phyloP scores from a whole-genome alignment of 2,888 invertebrate species.

The Lapara coniferarum region DNA sequence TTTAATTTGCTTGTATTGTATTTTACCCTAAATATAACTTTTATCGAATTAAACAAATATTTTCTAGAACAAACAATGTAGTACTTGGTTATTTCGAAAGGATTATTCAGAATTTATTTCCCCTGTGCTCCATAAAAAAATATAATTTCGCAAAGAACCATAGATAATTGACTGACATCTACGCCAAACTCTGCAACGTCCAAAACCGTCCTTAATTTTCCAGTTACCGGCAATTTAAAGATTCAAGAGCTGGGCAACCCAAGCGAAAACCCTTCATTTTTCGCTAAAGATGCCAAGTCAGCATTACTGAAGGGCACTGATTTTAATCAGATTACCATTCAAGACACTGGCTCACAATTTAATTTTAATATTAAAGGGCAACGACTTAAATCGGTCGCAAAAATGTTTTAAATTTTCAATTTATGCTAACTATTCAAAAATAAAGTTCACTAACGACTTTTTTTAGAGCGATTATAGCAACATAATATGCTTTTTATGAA shows the following conservation, averaged over 20 bases:
- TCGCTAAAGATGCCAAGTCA: constrained; percentile 6
- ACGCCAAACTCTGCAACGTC: neutral
- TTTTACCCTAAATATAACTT: too few species aligned
- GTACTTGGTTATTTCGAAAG: too few species aligned
- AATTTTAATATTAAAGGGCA: constrained; percentile 26
- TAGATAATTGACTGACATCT: neutral
- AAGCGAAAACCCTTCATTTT: constrained; percentile 10
- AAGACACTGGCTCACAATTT: constrained; percentile 19
- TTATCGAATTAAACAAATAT: too few species aligned
- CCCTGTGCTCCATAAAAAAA: too few species aligned
- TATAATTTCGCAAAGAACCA: too few species aligned
- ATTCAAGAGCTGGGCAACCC: neutral
- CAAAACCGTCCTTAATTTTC: neutral
- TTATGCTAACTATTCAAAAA: constrained; percentile 5
- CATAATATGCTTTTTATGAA: too few species aligned
- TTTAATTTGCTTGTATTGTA: too few species aligned
- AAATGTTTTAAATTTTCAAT: neutral
- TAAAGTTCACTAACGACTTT: neutral
- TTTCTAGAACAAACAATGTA: too few species aligned
- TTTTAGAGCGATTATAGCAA: neutral
- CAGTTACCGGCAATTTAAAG: neutral
- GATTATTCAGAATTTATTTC: too few species aligned
- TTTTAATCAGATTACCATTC: constrained; percentile 31
- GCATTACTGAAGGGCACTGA: constrained; percentile 27
- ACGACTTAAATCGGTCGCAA: neutral